Conservation (phyloP, 2,888 invertebrate species). For the Caenorhabditis panamensis region DNA sequence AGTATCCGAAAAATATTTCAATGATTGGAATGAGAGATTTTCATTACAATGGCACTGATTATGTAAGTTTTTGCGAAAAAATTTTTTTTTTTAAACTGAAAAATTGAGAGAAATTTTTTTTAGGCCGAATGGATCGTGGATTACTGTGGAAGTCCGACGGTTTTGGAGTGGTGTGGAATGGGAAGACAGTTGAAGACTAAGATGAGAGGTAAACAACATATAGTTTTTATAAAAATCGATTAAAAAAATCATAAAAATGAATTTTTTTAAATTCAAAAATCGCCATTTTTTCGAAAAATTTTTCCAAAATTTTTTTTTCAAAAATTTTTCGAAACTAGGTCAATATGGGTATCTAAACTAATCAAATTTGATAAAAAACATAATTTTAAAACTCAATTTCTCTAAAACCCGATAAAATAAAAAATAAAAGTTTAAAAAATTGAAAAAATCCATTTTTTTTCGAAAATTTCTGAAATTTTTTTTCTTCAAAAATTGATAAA, state of each 20-base stretch:
- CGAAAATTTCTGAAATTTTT: not conserved
- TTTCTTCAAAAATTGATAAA: not conserved
- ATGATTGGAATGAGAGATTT: no score
- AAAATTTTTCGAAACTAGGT: not conserved
- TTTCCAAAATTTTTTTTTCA: no score
- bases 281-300: no score
- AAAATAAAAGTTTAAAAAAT: no score
- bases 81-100: no score
- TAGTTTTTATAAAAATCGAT: not conserved
- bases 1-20: conserved; percentile 4
- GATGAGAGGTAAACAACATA: conserved; percentile 16
- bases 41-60: no score
- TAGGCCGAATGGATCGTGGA: not conserved
- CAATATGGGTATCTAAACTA: not conserved
- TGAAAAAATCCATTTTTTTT: no score
- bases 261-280: not conserved
- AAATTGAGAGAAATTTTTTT: not conserved
- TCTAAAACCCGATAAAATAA: not conserved
- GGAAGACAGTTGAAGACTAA: not conserved
- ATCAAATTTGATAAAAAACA: no score
- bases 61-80: no score
- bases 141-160: conserved; percentile 6
- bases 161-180: conserved; percentile 17
- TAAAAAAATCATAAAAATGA: not conserved
- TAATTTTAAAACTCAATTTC: no score